Evolutionary conservation across 2,888 invertebrate genomes (phyloP), one percentile per base, ranked within the genome.

Genomic region (Caenorhabditis japonica): DNA sequence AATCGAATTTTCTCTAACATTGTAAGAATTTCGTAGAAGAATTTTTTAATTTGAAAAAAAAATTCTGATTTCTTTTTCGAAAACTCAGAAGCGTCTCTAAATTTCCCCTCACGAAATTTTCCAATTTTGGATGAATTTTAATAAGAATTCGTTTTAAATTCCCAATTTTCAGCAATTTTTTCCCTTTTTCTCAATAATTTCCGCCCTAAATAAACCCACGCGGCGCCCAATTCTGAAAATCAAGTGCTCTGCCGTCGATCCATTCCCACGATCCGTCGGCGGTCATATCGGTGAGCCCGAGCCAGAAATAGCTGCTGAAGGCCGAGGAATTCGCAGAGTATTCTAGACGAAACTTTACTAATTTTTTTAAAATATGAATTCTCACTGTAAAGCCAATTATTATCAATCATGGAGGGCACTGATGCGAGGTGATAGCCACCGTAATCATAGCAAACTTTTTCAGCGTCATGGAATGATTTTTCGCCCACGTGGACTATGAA

Each of bases 391-490:
- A 30, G 30, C 30, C 17, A 73, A 10, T 51, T 49, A 15, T 73
- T 73, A 34, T 73, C 73, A 49, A 73, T 73, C 51, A 60, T 66
- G 2, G 17, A 60, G 4, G 60, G 55, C 2, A 73, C 34, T 4
- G 60, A 30, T 0, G 73, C 73, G 55, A 73, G 21, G 25, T 41
- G 41, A 27, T 59, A 73, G 17, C 73, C 73, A n/a, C 66, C 73
- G 25, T 66, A 73, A 34, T 53, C 51, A 19, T 60, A 60, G 34
- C 73, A 73, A 0, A 44, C 51, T 43, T 73, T 60, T 34, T 73
- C 73, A 10, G 73, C 66, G 25, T 66, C 73, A 46, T 60, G 66
- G 46, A 66, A 73, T 1, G 51, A 44, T 23, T 39, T 27, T 3
- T 17, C 38, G 10, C 62, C 56, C 8, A 13, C 23, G n/a, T 51